Evolutionary conservation across 2,797 vertebrate genomes (phyloP), one percentile per base, ranked within the genome.

Genomic region (Poecile montanus): DNA sequence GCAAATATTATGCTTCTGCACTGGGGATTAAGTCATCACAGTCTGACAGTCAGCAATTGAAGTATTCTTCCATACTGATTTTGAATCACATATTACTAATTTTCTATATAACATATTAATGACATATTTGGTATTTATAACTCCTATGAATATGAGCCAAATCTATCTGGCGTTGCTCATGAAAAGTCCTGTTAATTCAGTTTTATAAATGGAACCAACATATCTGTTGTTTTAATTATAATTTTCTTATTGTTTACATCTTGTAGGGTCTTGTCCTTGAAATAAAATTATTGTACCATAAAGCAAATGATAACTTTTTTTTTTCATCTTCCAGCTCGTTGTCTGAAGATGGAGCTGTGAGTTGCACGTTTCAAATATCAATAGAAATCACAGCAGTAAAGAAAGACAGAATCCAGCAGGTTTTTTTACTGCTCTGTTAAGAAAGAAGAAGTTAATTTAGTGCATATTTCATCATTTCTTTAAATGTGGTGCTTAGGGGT

Each of bases 71-170:
- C 48, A 74, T 91, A 68, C 29, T 82, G 34, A 12, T 83, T 95
- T 89, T 81, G 73, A 89, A 67, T 84, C 51, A 27, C 42, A 13
- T 85, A 63, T 92, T 89, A 93, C 32, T 91, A 18, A 63, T 92
- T 93, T 95, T 91, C 53, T 51, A 20, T 91, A n/a, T 75, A 89
- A 76, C 25, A 63, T 67, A 50, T 79, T 86, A 84, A 76, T 93
- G 79, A 29, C 48, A 73, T 95, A 93, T 74, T 95, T 96, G 85
- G 20, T 93, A 89, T 89, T 95, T 95, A 70, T 86, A 90, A 38
- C 25, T 93, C 7, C 53, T 47, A 1, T 63, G 56, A 91, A 67
- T 79, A 91, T 75, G 38, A 93, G 53, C 32, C 71, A 84, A 78
- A 91, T 91, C 67, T 71, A 32, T 92, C 71, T 96, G 94, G 74